Evolutionary conservation across 1,140 invertebrate genomes (phyloP), one percentile per base, ranked within the genome.

Genomic region (Zaprionus inermis): DNA sequence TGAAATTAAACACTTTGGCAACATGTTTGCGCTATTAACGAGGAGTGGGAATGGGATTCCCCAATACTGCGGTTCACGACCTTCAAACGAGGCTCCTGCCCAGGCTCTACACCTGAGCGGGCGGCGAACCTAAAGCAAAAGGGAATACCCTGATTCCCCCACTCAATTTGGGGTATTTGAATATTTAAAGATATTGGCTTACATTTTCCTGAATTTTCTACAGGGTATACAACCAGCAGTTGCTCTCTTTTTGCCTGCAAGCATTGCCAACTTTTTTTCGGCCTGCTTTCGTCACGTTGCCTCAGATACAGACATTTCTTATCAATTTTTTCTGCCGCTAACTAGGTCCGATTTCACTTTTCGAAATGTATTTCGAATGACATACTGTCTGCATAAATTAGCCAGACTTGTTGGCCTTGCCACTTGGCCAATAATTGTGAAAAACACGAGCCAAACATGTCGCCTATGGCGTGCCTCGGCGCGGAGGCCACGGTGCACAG

Each of bases 381-480:
- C 52, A 51, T 32, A 46, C 54, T 60, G 70, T 76, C 59, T 59
- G 78, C 72, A 83, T 88, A 86, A 83, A 86, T 86, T 86, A 89
- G 70, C 55, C 28, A 11, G 6, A 58, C 34, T 51, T 3, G 22
- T 16, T 55, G 60, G 30, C 72, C 68, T 75, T 72, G 72, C 36
- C 20, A 46, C 28, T 11, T 44, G 44, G 58, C 52, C 71, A 74
- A 74, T 70, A 58, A 58, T 44, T 63, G 66, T 69, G 34, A 34
- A 74, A 74, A 70, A 63, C 57, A 70, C 44, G 58, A 16, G 38
- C 4, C 66, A 63, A 51, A 38, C 58, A 70, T 74, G 66, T 69
- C 66, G 66, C 46, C 59, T 65, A 24, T 68, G 56, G 71, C 63
- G 63, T 72, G 63, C 22, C 34, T n/a, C 51, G 36, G 12, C 28